Percentiles rank a stretch among this genome's conserved stretches.
Conservation (phyloP, 1,140 invertebrate species). For the Danaus plexippus region DNA sequence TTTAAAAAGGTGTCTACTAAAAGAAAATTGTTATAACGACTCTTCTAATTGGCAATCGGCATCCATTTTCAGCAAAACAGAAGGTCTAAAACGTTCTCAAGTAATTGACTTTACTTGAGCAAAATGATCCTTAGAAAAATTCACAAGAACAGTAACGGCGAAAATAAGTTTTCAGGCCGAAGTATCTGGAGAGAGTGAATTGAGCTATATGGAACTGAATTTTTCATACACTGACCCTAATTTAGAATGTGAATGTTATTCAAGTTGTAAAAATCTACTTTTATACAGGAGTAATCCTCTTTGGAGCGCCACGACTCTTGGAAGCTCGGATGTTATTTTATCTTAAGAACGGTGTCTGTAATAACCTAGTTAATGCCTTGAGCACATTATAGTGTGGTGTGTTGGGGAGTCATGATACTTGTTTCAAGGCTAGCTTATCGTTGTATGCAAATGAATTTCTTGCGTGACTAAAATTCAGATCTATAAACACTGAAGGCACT, state of each 20-base stretch:
- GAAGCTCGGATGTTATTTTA: slow-evolving; percentile 4
- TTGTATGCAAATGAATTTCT: slow-evolving; percentile 14
- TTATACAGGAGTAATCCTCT: slow-evolving; percentile 14
- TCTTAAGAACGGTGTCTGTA: neutral
- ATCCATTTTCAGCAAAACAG: no score
- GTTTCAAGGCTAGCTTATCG: slow-evolving; percentile 12
- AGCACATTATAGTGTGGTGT: slow-evolving; percentile 11
- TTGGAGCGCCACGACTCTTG: neutral
- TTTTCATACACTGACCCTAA: slow-evolving; percentile 16
- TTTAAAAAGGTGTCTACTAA: no score
- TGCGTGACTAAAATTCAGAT: slow-evolving; percentile 1
- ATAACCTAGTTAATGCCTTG: slow-evolving; percentile 5
- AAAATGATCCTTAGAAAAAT: no score
- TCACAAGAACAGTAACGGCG: slow-evolving; percentile 7
- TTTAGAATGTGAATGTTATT: slow-evolving; percentile 10
- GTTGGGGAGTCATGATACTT: slow-evolving; percentile 4
- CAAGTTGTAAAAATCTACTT: slow-evolving; percentile 17
- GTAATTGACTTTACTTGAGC: no score
- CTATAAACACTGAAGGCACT: no score
- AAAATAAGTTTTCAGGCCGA: slow-evolving; percentile 11
- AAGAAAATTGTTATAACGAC: no score
- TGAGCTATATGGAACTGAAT: slow-evolving; percentile 10
- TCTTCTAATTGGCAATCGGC: no score
- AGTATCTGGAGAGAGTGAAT: slow-evolving; percentile 2
- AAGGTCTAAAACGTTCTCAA: no score